phyloP scores from a whole-genome alignment of 2,113 vertebrate species.

The Podarcis cretensis region DNA sequence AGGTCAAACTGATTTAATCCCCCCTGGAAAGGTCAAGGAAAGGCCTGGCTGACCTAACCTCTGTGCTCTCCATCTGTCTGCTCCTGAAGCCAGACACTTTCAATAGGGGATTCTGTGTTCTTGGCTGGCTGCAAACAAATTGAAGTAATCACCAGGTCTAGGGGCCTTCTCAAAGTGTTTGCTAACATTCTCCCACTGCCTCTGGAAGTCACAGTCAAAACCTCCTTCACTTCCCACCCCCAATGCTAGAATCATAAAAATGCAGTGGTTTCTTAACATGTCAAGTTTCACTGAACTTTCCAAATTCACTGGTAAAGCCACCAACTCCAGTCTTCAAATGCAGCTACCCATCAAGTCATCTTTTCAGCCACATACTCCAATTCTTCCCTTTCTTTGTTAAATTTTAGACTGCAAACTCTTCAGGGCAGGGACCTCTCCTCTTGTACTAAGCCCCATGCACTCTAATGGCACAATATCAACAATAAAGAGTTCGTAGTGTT shows the following conservation, averaged over 20 bases:
- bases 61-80: slow-evolving; percentile 70
- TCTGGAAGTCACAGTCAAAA: background rate
- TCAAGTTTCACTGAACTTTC: slow-evolving; percentile 41
- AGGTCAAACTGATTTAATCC: slow-evolving; percentile 75
- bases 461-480: too few relatives aligned
- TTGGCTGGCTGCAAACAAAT: slow-evolving; percentile 69
- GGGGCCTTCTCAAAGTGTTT: slow-evolving; percentile 32
- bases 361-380: background rate
- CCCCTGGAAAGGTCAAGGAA: slow-evolving; percentile 69
- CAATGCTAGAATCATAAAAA: slow-evolving; percentile 39
- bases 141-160: slow-evolving; percentile 60
- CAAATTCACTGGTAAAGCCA: background rate
- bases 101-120: slow-evolving; percentile 76
- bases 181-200: slow-evolving; percentile 21
- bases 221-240: slow-evolving; percentile 40
- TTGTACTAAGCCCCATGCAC: too few relatives aligned
- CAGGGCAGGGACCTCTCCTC: too few relatives aligned
- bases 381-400: too few relatives aligned
- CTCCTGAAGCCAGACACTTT: slow-evolving; percentile 69
- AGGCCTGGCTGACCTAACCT: slow-evolving; percentile 74
- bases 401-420: too few relatives aligned
- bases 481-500: too few relatives aligned
- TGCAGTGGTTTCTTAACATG: background rate
- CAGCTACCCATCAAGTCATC: slow-evolving; percentile 21
- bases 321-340: background rate